Percentiles rank a stretch among this genome's conserved stretches.
phyloP scores from a whole-genome alignment of 1,140 invertebrate species.

The Ceratina australensis region DNA sequence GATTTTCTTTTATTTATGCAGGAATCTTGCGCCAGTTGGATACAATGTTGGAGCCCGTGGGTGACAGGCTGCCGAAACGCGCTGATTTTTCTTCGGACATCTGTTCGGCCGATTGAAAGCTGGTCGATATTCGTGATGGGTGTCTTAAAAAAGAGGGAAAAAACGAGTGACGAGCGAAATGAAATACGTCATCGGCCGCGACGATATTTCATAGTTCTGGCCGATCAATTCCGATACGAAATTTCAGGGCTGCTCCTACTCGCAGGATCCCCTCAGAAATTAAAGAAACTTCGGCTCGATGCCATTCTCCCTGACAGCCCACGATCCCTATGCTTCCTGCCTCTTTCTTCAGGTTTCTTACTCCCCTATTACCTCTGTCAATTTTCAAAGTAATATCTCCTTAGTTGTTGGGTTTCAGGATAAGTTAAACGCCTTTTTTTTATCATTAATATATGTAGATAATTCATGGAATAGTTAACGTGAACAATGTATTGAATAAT shows the following conservation, averaged over 20 bases:
- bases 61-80: conserved; percentile 36
- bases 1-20: too few relatives aligned
- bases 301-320: not conserved
- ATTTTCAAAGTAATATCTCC: too few relatives aligned
- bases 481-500: too few relatives aligned
- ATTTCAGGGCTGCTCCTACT: conserved; percentile 38
- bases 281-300: conserved; percentile 41
- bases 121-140: conserved; percentile 61
- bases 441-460: too few relatives aligned
- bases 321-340: too few relatives aligned
- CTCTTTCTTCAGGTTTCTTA: too few relatives aligned
- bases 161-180: conserved; percentile 52
- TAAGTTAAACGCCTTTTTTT: too few relatives aligned
- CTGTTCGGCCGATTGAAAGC: conserved; percentile 59
- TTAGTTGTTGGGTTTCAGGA: too few relatives aligned
- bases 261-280: conserved; percentile 43
- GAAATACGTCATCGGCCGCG: conserved; percentile 60
- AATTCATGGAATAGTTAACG: too few relatives aligned
- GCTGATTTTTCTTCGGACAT: conserved; percentile 44
- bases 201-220: conserved; percentile 62
- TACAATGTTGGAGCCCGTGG: not conserved
- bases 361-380: too few relatives aligned
- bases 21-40: too few relatives aligned
- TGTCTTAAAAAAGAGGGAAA: conserved; percentile 53
- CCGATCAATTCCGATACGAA: conserved; percentile 58